Base-by-base conservation (phyloP, 2,113 vertebrate genomes). In the Gopherus evgoodei region DNA sequence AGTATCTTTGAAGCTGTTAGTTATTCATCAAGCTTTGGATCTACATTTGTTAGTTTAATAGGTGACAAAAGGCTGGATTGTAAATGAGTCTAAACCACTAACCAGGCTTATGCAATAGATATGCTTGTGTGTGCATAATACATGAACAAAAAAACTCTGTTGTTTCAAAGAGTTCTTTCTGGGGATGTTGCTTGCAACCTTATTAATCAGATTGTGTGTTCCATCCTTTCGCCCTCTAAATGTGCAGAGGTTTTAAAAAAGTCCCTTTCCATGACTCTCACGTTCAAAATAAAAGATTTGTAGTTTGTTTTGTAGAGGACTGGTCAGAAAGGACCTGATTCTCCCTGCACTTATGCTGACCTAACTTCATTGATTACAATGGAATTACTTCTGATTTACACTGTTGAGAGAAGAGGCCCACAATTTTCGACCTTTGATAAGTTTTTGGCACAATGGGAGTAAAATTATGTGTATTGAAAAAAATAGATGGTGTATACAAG, bases 351-450 rank as follows among this genome's bases (percentile, higher is more conserved):
- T 89, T 94, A 89, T n/a, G 17, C 83, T 96, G 87, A 90, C 94
- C 92, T 96, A 91, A 90, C 31, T 95, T 94, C 93, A 85, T 0
- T 83, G 72, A 86, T 44, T 88, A 76, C 22, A 75, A 53, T 86
- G 81, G 24, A 91, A 88, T 91, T 86, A 72, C 44, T 90, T 72
- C 50, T 72, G 6, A 87, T 96, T 88, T 88, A 93, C 76, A 88
- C 35, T 81, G 11, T 22, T 84, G 19, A 90, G 85, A 91, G 25
- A 6, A 52, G 88, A 94, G 76, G 85, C 5, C 95, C 83, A 82
- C 97, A 95, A 95, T 97, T 97, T 97, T 96, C 92, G 94, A 79
- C 87, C 88, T 96, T 95, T 94, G 88, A 94, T 93, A 93, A 93
- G 84, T 57, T 92, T 84, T 88, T 86, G 56, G 91, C 83, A 97